Evolutionary conservation across 2,113 vertebrate species (phyloP).

Genomic region (Chaetorhynchus papuensis): DNA sequence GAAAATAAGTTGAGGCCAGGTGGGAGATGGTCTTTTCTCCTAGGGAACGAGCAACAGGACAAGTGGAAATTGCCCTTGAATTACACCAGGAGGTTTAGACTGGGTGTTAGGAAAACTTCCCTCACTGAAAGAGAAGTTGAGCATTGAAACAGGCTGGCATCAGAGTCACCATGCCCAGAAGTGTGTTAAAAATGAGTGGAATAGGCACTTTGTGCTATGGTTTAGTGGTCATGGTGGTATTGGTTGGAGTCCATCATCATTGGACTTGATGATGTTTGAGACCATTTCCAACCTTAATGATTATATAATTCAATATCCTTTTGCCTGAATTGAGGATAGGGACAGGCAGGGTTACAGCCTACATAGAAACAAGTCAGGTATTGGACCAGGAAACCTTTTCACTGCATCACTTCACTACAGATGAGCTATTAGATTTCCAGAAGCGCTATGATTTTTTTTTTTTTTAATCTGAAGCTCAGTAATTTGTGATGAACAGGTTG

Average conservation of each 20-base stretch:
- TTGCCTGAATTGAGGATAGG: background rate
- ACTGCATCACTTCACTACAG: background rate
- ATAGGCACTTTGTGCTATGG: too few species aligned
- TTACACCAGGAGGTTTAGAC: background rate
- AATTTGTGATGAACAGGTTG: background rate
- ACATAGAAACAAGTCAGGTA: background rate
- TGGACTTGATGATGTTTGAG: background rate
- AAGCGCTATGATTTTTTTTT: background rate
- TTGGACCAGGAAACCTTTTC: background rate
- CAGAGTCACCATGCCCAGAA: background rate
- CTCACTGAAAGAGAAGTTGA: background rate
- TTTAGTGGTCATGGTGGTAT: background rate
- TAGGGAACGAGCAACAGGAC: rapidly evolving
- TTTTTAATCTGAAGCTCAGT: rapidly evolving
- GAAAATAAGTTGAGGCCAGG: background rate
- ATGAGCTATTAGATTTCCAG: background rate
- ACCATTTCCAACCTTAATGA: background rate
- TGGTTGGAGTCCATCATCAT: background rate
- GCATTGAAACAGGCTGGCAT: rapidly evolving
- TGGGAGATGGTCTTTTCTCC: background rate
- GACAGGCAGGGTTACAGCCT: background rate
- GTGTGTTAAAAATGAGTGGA: background rate
- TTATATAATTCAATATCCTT: background rate
- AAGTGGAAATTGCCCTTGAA: background rate
- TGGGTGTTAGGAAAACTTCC: background rate